phyloP scores from a whole-genome alignment of 2,888 invertebrate species.

The Luperina testacea region DNA sequence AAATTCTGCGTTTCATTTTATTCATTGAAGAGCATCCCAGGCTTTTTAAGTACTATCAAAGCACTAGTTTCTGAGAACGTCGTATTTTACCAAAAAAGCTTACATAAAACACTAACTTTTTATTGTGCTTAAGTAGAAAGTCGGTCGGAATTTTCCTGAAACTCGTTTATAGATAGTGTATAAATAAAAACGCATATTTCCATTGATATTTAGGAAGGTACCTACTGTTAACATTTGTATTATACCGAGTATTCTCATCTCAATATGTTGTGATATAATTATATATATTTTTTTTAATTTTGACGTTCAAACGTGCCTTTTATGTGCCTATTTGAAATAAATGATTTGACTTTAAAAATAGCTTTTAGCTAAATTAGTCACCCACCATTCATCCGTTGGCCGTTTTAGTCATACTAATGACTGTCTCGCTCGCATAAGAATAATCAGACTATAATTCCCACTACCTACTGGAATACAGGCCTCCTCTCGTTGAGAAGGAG shows the following conservation, averaged over 20 bases:
- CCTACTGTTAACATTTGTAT: background rate
- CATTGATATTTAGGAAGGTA: background rate
- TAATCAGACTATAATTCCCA: too few relatives aligned
- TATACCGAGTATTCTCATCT: background rate
- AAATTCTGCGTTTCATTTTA: slow-evolving; percentile 10
- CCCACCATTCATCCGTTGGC: too few relatives aligned
- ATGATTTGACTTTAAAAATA: too few relatives aligned
- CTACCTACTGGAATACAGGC: too few relatives aligned
- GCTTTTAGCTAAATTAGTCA: too few relatives aligned
- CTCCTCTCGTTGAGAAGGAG: too few relatives aligned
- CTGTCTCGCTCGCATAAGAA: too few relatives aligned
- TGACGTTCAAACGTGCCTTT: too few relatives aligned
- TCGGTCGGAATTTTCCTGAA: background rate
- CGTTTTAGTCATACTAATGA: too few relatives aligned
- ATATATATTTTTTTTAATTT: too few relatives aligned
- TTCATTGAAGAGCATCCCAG: background rate
- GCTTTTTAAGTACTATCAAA: background rate
- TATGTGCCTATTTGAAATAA: too few relatives aligned
- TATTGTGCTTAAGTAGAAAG: background rate
- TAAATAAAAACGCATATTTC: background rate
- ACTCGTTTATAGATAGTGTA: background rate
- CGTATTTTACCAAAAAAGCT: background rate
- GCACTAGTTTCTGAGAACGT: background rate
- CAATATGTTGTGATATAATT: too few relatives aligned
- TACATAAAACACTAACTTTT: background rate